A percentile compares a stretch with the other conserved stretches of the same genome.
These are phyloP conservation scores for Pogonus chalceus DNA, from an alignment of 1,140 invertebrate genomes.

Conservation along the genomic window DNA sequence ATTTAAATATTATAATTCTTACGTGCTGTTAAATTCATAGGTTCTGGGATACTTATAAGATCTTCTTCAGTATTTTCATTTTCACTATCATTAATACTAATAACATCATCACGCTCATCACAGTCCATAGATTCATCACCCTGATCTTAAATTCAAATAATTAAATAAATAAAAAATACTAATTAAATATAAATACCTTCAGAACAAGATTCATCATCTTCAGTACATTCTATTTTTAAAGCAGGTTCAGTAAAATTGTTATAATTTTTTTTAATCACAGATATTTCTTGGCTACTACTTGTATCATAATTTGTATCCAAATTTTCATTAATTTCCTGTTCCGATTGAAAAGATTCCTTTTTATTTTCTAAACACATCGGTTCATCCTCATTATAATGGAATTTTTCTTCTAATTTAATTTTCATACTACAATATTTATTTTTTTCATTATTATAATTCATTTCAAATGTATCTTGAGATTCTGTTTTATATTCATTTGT, in stretches of 20 bases:
- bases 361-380: too few species aligned
- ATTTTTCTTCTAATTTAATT: too few species aligned
- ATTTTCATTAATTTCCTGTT: too few species aligned
- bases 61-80: not conserved
- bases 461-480: too few species aligned
- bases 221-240: not conserved
- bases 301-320: too few species aligned
- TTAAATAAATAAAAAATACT: not conserved
- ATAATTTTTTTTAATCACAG: too few species aligned
- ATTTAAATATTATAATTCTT: not conserved
- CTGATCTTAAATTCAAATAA: not conserved
- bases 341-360: too few species aligned
- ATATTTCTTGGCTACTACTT: too few species aligned
- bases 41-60: not conserved
- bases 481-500: too few species aligned
- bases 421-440: too few species aligned
- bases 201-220: not conserved
- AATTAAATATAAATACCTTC: not conserved
- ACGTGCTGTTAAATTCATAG: not conserved
- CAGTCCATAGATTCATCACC: conserved; percentile 2
- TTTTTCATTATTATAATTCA: too few species aligned
- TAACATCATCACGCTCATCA: conserved; percentile 1
- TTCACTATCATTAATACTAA: not conserved
- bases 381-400: too few species aligned
- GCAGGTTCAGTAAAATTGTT: not conserved